Evolutionary conservation across 2,888 invertebrate genomes (phyloP).

Genomic region (Emmelina monodactyla): DNA sequence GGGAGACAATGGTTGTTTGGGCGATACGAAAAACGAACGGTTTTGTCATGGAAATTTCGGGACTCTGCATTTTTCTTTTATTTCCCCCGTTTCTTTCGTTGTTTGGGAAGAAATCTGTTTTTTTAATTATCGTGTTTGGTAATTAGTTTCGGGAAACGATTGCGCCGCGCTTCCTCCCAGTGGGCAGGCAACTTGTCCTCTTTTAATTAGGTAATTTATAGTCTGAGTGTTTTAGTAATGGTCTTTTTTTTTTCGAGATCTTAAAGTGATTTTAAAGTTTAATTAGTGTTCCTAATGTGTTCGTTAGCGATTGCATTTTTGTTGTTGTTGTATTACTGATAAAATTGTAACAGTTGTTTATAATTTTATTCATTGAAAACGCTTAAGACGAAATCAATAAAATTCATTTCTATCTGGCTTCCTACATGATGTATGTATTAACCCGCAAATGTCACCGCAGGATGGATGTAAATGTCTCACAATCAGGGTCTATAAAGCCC

Average conservation of each 20-base stretch:
- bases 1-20: conserved; percentile 60
- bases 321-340: too few relatives aligned
- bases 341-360: too few relatives aligned
- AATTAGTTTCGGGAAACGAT: conserved; percentile 64
- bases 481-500: conserved; percentile 33
- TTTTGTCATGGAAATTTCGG: conserved; percentile 62
- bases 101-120: conserved; percentile 54
- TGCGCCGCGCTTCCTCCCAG: conserved; percentile 40
- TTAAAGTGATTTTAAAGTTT: too few relatives aligned
- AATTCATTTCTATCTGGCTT: too few relatives aligned
- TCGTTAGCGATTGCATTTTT: too few relatives aligned
- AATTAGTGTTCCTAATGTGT: too few relatives aligned
- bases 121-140: conserved; percentile 66
- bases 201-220: conserved; percentile 58
- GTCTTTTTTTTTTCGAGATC: too few relatives aligned
- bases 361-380: too few relatives aligned
- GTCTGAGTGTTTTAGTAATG: conserved; percentile 21
- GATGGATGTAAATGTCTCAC: conserved; percentile 27
- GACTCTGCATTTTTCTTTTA: conserved; percentile 62
- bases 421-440: too few relatives aligned
- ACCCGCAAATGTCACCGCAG: conserved; percentile 6
- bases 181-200: conserved; percentile 50
- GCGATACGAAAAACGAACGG: conserved; percentile 51
- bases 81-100: conserved; percentile 38
- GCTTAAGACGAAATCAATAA: too few relatives aligned